Base-by-base conservation (phyloP, 2,797 vertebrate genomes). In the Paedocypris micromegethes region DNA sequence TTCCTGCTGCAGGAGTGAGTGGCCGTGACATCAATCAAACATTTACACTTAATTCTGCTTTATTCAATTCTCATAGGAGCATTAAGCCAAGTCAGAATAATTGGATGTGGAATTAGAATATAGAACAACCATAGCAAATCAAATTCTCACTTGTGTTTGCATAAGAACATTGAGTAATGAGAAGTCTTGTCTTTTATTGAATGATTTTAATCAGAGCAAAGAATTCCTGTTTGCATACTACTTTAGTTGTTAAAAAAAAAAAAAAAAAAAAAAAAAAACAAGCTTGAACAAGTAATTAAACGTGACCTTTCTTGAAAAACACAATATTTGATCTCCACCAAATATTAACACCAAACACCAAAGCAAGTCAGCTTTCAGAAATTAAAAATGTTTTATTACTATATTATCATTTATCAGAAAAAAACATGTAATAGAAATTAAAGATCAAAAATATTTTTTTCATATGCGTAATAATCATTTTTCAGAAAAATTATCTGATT, bases 91-190 rank as follows among this genome's bases (percentile, higher is more conserved):
- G 51, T 61, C 39, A 49, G 51, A 4, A 8, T 62, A 72, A 61
- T 61, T 56, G 46, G 45, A 46, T 42, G 44, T 23, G 9, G 51
- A 66, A 61, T 55, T 50, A 59, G 40, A 65, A 54, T 41, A 60
- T 8, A 64, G 6, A 45, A 38, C 9, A 62, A 50, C 44, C 6
- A 6, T 46, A 49, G 49, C 9, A 41, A 9, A 62, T 62, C 41
- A 8, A 63, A 5, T 58, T 66, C 9, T 66, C 51, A 45, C 9
- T 38, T 52, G 4, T 6, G 38, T 46, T 6, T 8, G 6, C 41
- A 2, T 49, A 40, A 53, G 42, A 47, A 59, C 23, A 63, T 23
- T 50, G 42, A 9, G 4, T 46, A 40, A 55, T 23, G 37, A 64
- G 9, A 54, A 23, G 23, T 23, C 5, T 5, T 48, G 9, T 4